Percentiles rank a stretch among this genome's conserved stretches.
Conservation (phyloP, 2,113 vertebrate genomes). For the Percina caprodes region DNA sequence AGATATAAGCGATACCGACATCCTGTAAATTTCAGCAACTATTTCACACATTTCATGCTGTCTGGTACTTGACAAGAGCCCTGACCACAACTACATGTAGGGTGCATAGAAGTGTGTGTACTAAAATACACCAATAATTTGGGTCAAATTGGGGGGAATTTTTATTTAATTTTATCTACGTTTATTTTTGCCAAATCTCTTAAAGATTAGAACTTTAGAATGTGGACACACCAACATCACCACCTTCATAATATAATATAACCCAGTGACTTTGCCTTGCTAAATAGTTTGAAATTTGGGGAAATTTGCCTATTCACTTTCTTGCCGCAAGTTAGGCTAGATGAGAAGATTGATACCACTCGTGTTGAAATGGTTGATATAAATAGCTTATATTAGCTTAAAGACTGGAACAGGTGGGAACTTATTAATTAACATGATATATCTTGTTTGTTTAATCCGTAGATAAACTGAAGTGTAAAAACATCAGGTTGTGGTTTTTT, state of each 20-base stretch:
- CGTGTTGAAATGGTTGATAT: too few species aligned
- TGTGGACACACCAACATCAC: background rate
- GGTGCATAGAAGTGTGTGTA: constrained; percentile 5
- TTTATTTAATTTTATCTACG: too few species aligned
- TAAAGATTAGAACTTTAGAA: background rate
- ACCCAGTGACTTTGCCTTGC: background rate
- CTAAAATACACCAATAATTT: background rate
- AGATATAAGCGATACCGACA: constrained; percentile 8
- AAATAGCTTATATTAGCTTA: background rate
- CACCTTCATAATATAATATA: background rate
- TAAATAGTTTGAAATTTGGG: background rate
- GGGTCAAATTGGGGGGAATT: background rate
- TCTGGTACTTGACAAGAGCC: constrained; percentile 22
- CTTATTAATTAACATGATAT: too few species aligned
- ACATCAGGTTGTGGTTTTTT: background rate
- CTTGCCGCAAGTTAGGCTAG: background rate
- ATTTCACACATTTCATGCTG: constrained; percentile 31
- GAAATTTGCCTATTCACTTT: background rate
- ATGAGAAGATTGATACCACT: background rate
- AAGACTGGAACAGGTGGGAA: background rate
- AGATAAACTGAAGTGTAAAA: background rate
- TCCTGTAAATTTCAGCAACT: constrained; percentile 15
- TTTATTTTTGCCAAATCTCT: background rate
- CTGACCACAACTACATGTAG: constrained; percentile 15
- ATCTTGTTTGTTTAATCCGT: background rate